A percentile compares a stretch with the other conserved stretches of the same genome.
These are phyloP conservation scores for Charaxes varanes DNA, from an alignment of 1,140 invertebrate species.

Conservation along the genomic window DNA sequence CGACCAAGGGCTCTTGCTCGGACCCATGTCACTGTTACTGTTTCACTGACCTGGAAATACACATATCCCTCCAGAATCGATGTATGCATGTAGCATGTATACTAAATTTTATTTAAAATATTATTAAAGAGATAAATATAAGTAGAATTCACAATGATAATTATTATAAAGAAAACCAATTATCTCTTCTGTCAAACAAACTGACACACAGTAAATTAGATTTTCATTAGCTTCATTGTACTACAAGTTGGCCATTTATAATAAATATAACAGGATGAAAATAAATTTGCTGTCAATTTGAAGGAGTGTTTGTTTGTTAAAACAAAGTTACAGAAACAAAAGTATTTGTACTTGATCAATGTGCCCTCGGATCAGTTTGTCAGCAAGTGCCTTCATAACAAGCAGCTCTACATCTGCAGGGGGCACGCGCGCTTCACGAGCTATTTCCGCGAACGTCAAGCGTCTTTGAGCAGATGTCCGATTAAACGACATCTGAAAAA, in stretches of 20 bases:
- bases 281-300: no score
- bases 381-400: constrained; percentile 98
- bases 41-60: constrained; percentile 40
- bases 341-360: constrained; percentile 90
- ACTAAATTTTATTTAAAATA: no score
- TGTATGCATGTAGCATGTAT: no score
- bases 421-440: constrained; percentile 87
- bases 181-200: no score
- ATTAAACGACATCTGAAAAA: constrained; percentile 81
- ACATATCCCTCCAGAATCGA: neutral
- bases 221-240: no score
- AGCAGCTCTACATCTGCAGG: constrained; percentile 93
- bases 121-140: no score
- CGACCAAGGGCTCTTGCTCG: constrained; percentile 47
- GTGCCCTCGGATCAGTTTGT: constrained; percentile 93
- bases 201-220: no score
- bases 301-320: neutral
- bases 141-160: no score
- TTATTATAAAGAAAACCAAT: no score
- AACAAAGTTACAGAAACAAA: neutral
- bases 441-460: constrained; percentile 94
- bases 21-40: constrained; percentile 53
- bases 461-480: constrained; percentile 82
- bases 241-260: no score
- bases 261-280: no score